phyloP scores from a whole-genome alignment of 2,888 invertebrate genomes.

The Hypercompe scribonia region DNA sequence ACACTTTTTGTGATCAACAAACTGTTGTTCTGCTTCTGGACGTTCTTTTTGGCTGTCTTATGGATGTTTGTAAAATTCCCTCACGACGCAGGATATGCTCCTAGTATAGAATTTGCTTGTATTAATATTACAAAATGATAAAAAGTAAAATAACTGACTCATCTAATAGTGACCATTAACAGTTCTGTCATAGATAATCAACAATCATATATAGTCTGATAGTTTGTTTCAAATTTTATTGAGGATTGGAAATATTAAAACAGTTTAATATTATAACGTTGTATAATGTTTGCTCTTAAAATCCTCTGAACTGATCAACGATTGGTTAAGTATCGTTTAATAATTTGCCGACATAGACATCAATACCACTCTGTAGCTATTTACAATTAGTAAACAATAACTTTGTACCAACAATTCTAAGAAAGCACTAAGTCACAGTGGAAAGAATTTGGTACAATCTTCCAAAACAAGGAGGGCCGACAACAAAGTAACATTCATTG shows the following conservation, averaged over 20 bases:
- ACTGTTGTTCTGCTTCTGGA: too few species aligned
- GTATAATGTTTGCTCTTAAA: too few species aligned
- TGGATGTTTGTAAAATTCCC: too few species aligned
- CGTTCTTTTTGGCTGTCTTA: too few species aligned
- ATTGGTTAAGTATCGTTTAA: neutral
- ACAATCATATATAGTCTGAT: neutral
- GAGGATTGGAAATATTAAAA: neutral
- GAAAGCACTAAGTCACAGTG: neutral
- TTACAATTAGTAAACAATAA: slow-evolving; percentile 12
- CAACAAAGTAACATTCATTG: neutral
- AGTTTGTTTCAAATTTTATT: neutral
- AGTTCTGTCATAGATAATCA: neutral
- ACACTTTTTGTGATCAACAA: too few species aligned
- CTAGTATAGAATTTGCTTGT: too few species aligned
- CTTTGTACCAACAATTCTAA: neutral
- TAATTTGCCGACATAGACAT: neutral
- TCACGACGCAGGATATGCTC: too few species aligned
- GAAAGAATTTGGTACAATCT: neutral
- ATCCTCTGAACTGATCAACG: neutral
- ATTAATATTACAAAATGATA: too few species aligned
- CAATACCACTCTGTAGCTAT: slow-evolving; percentile 7
- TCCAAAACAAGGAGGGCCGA: neutral
- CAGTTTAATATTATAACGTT: too few species aligned
- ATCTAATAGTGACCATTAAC: neutral
- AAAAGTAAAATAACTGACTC: neutral